A percentile compares a stretch with the other conserved stretches of the same genome.
Conservation (phyloP, 2,113 vertebrate genomes). For the Xerus inauris region DNA sequence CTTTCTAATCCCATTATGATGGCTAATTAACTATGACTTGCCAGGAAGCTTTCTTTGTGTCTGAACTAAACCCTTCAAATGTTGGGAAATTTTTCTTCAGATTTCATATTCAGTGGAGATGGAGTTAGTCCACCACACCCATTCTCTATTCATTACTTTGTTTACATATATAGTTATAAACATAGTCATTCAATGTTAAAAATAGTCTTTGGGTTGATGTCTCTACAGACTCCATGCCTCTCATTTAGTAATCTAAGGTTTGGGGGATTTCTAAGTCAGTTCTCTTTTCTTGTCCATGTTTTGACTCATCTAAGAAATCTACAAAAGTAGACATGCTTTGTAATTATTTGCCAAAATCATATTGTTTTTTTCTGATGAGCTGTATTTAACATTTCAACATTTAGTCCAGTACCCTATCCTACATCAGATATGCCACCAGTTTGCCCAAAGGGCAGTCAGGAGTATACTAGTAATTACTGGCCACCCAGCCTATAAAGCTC, state of each 20-base stretch:
- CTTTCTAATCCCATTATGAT: constrained; percentile 38
- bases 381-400: constrained; percentile 40
- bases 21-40: constrained; percentile 41
- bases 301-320: constrained; percentile 39
- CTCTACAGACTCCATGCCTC: not conserved
- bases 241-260: constrained; percentile 19
- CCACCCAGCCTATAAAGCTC: constrained; percentile 45
- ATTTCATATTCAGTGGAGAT: constrained; percentile 52
- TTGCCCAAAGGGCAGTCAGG: not conserved
- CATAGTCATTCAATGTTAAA: constrained; percentile 3
- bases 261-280: not conserved
- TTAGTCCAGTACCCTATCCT: not conserved
- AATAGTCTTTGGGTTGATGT: not conserved
- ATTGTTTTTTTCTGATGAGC: constrained; percentile 33
- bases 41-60: not conserved
- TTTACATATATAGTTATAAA: not conserved
- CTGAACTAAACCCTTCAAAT: constrained; percentile 46
- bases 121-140: not conserved
- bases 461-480: constrained; percentile 51
- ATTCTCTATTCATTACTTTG: constrained; percentile 4
- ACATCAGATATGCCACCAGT: constrained; percentile 10
- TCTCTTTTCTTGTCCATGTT: constrained; percentile 24
- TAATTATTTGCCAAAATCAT: constrained; percentile 41
- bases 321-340: constrained; percentile 50
- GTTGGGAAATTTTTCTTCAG: constrained; percentile 39